Conservation (phyloP, 2,888 invertebrate species). For the Cephonodes hylas region DNA sequence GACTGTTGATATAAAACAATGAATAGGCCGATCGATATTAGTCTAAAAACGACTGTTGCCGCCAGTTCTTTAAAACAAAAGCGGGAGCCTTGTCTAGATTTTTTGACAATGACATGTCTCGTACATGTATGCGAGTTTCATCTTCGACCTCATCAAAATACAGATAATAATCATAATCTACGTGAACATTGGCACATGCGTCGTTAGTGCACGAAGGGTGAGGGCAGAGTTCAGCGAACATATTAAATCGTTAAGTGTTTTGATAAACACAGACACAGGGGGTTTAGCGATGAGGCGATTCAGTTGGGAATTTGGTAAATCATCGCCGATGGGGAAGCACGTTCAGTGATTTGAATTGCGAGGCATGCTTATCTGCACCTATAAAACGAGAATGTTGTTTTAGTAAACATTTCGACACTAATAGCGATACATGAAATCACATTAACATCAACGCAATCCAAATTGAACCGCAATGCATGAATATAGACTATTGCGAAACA, state of each 20-base stretch:
- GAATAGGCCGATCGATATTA: conserved; percentile 20
- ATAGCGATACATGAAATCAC: neutral
- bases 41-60: conserved; percentile 23
- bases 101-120: neutral
- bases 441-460: neutral
- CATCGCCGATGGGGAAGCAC: conserved; percentile 59
- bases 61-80: neutral
- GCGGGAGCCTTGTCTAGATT: neutral
- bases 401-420: neutral
- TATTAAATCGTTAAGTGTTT: conserved; percentile 81
- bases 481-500: neutral
- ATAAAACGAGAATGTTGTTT: conserved; percentile 15
- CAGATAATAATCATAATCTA: conserved; percentile 49
- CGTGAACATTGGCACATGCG: conserved; percentile 52
- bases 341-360: conserved; percentile 28
- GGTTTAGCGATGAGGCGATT: conserved; percentile 68
- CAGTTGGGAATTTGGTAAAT: conserved; percentile 67
- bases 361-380: conserved; percentile 22
- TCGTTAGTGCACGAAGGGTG: conserved; percentile 46
- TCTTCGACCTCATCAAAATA: conserved; percentile 17
- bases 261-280: conserved; percentile 76
- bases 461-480: neutral
- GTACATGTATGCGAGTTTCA: conserved; percentile 2
- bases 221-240: conserved; percentile 66
- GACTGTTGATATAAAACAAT: conserved; percentile 58